phyloP scores from a whole-genome alignment of 2,113 vertebrate genomes.

The Alligator mississippiensis region DNA sequence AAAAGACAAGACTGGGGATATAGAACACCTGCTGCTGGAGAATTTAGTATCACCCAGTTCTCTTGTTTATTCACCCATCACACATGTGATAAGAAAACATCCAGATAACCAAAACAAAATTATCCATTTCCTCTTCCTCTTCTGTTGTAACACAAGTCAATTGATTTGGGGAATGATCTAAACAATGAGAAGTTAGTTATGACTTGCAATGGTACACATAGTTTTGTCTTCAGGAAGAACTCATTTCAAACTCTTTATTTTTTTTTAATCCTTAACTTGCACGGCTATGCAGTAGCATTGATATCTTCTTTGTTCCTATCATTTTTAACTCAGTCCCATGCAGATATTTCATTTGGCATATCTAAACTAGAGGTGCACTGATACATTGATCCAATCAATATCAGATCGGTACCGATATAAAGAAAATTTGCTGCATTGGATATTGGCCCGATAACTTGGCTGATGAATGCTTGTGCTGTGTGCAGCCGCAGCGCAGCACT shows the following conservation, averaged over 20 bases:
- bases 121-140: constrained; percentile 40
- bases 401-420: too few relatives aligned
- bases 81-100: constrained; percentile 57
- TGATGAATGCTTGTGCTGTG: too few relatives aligned
- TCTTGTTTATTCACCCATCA: constrained; percentile 54
- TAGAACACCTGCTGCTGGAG: constrained; percentile 64
- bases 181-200: background rate
- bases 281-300: background rate
- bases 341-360: too few relatives aligned
- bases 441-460: too few relatives aligned
- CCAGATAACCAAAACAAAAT: constrained; percentile 44
- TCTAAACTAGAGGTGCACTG: too few relatives aligned
- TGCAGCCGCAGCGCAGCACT: too few relatives aligned
- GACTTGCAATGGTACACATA: background rate
- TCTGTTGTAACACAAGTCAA: constrained; percentile 46
- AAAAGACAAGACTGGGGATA: background rate
- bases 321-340: background rate
- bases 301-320: background rate
- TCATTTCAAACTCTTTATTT: background rate
- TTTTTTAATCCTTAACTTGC: background rate
- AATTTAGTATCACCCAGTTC: constrained; percentile 32
- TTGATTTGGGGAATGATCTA: constrained; percentile 7
- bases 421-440: too few relatives aligned
- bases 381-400: too few relatives aligned
- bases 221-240: background rate